These are phyloP conservation scores for Gambusia affinis DNA, from an alignment of 2,113 vertebrate species.

Conservation along the genomic window DNA sequence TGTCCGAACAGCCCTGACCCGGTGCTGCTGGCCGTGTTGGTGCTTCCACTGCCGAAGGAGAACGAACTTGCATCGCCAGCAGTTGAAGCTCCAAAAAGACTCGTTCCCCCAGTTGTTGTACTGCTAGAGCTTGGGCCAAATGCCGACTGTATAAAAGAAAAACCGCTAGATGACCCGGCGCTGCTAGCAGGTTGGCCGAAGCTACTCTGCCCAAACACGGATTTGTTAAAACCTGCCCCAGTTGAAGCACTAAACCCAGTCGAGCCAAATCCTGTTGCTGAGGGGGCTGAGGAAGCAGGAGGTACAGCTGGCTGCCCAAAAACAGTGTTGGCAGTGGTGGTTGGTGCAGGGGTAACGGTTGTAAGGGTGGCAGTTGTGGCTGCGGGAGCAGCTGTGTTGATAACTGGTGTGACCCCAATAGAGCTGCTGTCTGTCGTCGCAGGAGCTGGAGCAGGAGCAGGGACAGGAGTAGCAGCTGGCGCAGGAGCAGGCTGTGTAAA, in stretches of 20 bases:
- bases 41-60: constrained; percentile 82
- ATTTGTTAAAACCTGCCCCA: constrained; percentile 80
- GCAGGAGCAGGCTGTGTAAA: constrained; percentile 62
- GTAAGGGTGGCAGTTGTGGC: constrained; percentile 26
- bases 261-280: constrained; percentile 76
- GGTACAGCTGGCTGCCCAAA: constrained; percentile 77
- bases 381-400: constrained; percentile 48
- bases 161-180: constrained; percentile 72
- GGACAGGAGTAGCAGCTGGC: too few species aligned
- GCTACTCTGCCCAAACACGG: constrained; percentile 84
- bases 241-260: constrained; percentile 60
- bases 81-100: constrained; percentile 82
- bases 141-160: constrained; percentile 85
- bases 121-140: constrained; percentile 69
- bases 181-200: constrained; percentile 84
- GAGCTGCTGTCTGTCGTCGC: constrained; percentile 53
- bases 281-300: constrained; percentile 50
- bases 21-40: constrained; percentile 76
- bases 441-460: constrained; percentile 3
- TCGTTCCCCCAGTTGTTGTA: constrained; percentile 63
- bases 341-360: constrained; percentile 2
- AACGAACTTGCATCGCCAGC: constrained; percentile 83
- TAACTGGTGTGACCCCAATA: constrained; percentile 36
- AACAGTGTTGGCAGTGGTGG: constrained; percentile 24
- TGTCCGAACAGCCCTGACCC: constrained; percentile 84